phyloP scores from a whole-genome alignment of 2,113 vertebrate genomes.

The Colistium nudipinnis region DNA sequence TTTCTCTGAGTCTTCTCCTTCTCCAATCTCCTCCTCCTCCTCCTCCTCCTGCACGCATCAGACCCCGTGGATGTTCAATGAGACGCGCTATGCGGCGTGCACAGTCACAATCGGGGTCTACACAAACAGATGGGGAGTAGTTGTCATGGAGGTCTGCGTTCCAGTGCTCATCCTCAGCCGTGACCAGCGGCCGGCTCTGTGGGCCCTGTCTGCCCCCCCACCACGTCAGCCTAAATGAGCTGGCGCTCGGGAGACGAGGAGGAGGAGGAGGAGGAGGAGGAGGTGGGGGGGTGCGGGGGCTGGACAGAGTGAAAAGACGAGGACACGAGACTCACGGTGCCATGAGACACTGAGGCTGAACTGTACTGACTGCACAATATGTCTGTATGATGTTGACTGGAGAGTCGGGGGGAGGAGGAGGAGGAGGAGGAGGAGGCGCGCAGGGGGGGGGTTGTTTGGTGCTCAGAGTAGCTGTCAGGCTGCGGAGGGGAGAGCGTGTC shows the following conservation, averaged over 20 bases:
- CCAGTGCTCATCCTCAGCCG: conserved; percentile 40
- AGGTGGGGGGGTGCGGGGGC: conserved; percentile 18
- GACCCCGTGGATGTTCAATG: conserved; percentile 35
- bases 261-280: conserved; percentile 19
- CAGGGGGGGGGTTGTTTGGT: conserved; percentile 49
- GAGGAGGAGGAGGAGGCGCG: too few relatives aligned
- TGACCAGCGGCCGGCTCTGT: conserved; percentile 56
- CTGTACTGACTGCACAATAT: conserved; percentile 54
- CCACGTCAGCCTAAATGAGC: conserved; percentile 70
- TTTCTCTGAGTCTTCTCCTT: conserved; percentile 5
- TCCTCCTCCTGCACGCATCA: conserved; percentile 7
- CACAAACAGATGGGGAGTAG: conserved; percentile 55
- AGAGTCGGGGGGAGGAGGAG: conserved; percentile 43
- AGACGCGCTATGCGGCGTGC: conserved; percentile 28
- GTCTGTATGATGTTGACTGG: conserved; percentile 54
- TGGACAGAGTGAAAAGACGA: conserved; percentile 19
- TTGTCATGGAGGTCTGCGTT: conserved; percentile 58
- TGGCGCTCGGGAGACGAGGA: conserved; percentile 33
- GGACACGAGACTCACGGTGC: conserved; percentile 27
- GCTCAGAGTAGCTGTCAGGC: conserved; percentile 72
- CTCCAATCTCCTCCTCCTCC: not conserved
- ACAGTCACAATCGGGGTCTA: conserved; percentile 49
- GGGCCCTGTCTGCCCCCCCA: conserved; percentile 58
- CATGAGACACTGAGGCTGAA: conserved; percentile 29
- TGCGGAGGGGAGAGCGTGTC: conserved; percentile 27